Base-by-base conservation (phyloP, 2,797 vertebrate species). In the Micrastur ruficollis region DNA sequence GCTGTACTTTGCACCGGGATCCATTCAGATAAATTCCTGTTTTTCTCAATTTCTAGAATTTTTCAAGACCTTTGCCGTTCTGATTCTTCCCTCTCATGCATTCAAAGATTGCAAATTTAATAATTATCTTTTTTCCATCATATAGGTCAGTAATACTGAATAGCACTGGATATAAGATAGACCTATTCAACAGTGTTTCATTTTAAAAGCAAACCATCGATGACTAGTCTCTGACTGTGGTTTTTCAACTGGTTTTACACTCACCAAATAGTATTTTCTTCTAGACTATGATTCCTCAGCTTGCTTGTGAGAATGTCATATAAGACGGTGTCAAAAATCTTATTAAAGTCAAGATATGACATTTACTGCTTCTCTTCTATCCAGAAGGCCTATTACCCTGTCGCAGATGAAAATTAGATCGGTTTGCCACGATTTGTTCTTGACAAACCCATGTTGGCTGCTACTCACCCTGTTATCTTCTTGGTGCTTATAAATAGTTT, bases 291-390 rank as follows among this genome's bases (percentile, higher is more conserved):
- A 95, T 96, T 95, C 78, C 90, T 93, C 90, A 85, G 95, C 95
- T 92, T 94, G 95, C 95, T 92, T 91, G 91, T 80, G 95, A 96
- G 95, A 95, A 95, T 97, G 95, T 96, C 96, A 94, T 95, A 85
- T 92, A 96, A 97, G 96, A 97, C 55, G 13, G 81, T 96, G 96
- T 97, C 96, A 97, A 96, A 96, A 97, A 97, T 96, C 96, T 96
- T 97, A 97, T 96, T 96, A 97, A 97, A 97, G 96, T 96, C 95
- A 96, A 93, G 96, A 93, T 96, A 93, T 96, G 96, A 97, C 96
- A 97, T 96, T 96, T 96, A 94, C 95, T 94, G 96, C 95, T 96
- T 94, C 96, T 95, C 92, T 96, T 91, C 95, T 92, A 97, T 96
- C 95, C 95, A 92, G 95, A 96, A 95, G 96, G 90, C 95, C 96